These are phyloP conservation scores for Gobiocypris rarus DNA, from an alignment of 2,113 vertebrate genomes.

Conservation along the genomic window DNA sequence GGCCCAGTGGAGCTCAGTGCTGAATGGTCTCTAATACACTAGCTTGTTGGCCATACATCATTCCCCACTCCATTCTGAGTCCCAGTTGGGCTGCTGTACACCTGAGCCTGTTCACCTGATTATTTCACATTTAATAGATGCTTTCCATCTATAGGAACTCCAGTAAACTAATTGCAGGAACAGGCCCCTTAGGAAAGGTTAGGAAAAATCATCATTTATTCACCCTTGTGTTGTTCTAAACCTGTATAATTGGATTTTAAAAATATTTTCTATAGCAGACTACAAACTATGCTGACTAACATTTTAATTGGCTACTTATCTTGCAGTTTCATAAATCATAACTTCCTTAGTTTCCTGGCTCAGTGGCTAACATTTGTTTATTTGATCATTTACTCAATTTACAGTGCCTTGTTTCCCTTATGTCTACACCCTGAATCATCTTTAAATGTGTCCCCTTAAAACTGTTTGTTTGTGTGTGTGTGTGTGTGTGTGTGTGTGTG, in stretches of 20 bases:
- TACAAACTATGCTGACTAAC: not conserved
- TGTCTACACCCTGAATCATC: not conserved
- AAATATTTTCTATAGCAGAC: not conserved
- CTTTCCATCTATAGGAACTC: not conserved
- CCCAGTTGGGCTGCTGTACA: not conserved
- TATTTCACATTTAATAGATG: constrained; percentile 8
- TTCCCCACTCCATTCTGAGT: not conserved
- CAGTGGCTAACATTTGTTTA: constrained; percentile 2
- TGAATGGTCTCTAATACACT: not conserved
- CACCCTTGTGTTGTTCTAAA: not conserved
- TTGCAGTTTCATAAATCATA: not conserved
- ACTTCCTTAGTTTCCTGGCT: not conserved
- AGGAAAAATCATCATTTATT: not conserved
- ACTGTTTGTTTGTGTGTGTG: too few species aligned
- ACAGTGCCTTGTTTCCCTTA: not conserved
- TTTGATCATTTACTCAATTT: not conserved
- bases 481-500: too few species aligned
- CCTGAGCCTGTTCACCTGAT: not conserved
- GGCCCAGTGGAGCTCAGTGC: not conserved
- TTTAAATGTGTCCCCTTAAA: not conserved
- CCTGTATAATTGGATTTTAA: not conserved
- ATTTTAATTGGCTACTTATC: constrained; percentile 14
- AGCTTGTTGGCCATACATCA: constrained; percentile 6
- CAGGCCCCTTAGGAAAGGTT: not conserved
- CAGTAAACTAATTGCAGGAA: not conserved